Conservation (phyloP, 2,888 invertebrate genomes). For the Hoplodrina ambigua region DNA sequence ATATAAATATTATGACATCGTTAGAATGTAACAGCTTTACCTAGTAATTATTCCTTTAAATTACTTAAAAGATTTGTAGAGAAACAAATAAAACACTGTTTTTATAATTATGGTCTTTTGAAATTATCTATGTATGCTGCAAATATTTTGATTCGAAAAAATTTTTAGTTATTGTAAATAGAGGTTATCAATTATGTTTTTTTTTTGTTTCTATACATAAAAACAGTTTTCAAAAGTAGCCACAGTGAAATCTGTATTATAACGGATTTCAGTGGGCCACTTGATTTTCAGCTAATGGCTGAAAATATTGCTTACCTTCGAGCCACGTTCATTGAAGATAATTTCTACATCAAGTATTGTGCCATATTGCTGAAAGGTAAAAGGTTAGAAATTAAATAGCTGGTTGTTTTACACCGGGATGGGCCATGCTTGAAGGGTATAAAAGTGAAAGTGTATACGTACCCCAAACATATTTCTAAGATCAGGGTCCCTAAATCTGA, state of each 20-base stretch:
- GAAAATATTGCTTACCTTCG: slow-evolving; percentile 96
- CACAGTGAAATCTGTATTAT: slow-evolving; percentile 77
- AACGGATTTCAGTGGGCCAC: slow-evolving; percentile 82
- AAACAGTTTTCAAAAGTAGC: slow-evolving; percentile 66
- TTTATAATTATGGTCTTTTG: not conserved
- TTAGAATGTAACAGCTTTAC: not conserved
- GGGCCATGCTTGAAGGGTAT: slow-evolving; percentile 68
- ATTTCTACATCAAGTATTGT: slow-evolving; percentile 99
- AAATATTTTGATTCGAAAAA: not conserved
- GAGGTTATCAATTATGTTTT: slow-evolving; percentile 4
- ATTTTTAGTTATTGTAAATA: too few species aligned
- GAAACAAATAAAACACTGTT: slow-evolving; percentile 51
- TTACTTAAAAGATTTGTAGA: slow-evolving; percentile 35
- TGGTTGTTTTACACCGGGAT: slow-evolving; percentile 45
- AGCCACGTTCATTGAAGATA: slow-evolving; percentile 99
- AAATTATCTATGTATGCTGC: not conserved
- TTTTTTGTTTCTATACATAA: slow-evolving; percentile 53
- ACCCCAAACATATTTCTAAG: slow-evolving; percentile 99
- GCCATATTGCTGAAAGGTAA: slow-evolving; percentile 98
- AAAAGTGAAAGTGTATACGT: slow-evolving; percentile 85
- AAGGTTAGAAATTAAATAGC: slow-evolving; percentile 75
- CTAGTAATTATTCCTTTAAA: slow-evolving; percentile 60
- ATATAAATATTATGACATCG: slow-evolving; percentile 24
- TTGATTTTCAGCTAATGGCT: slow-evolving; percentile 61
- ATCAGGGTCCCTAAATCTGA: slow-evolving; percentile 99